These are phyloP conservation scores for Gnatocerus cornutus DNA, from an alignment of 2,888 invertebrate species.

Conservation along the genomic window DNA sequence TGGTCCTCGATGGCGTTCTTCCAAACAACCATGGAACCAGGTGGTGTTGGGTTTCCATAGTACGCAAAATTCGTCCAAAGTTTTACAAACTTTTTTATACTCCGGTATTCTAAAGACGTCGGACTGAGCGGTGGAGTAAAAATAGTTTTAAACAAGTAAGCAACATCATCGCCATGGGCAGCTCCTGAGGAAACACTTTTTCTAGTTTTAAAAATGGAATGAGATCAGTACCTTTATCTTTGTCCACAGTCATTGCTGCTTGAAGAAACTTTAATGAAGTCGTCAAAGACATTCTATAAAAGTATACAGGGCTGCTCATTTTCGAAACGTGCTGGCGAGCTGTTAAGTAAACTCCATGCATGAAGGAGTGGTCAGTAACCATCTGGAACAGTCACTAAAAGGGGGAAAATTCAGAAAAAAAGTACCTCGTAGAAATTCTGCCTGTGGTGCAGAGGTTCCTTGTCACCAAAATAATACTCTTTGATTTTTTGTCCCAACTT, in stretches of 20 bases:
- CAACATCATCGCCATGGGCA: slow-evolving; percentile 59
- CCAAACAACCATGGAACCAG: slow-evolving; percentile 45
- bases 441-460: slow-evolving; percentile 35
- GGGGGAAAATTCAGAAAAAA: not conserved
- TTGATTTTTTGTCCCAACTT: slow-evolving; percentile 57
- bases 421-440: slow-evolving; percentile 15
- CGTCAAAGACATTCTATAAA: slow-evolving; percentile 63
- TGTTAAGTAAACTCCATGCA: slow-evolving; percentile 56
- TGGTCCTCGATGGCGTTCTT: slow-evolving; percentile 13
- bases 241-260: not conserved
- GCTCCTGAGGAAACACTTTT: slow-evolving; percentile 57
- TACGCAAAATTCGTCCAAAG: slow-evolving; percentile 61
- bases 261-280: slow-evolving; percentile 51
- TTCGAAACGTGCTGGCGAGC: slow-evolving; percentile 57
- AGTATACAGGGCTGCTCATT: slow-evolving; percentile 60
- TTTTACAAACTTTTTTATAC: slow-evolving; percentile 55
- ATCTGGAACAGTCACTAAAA: slow-evolving; percentile 50
- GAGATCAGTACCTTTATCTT: slow-evolving; percentile 8
- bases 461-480: slow-evolving; percentile 66
- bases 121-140: slow-evolving; percentile 47
- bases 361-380: slow-evolving; percentile 60
- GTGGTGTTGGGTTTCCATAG: slow-evolving; percentile 50
- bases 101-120: slow-evolving; percentile 53
- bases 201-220: too few species aligned
- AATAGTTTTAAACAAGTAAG: slow-evolving; percentile 58